A percentile compares a stretch with the other conserved stretches of the same genome.
Conservation (phyloP, 2,797 vertebrate genomes). For the Ispidina lecontei region DNA sequence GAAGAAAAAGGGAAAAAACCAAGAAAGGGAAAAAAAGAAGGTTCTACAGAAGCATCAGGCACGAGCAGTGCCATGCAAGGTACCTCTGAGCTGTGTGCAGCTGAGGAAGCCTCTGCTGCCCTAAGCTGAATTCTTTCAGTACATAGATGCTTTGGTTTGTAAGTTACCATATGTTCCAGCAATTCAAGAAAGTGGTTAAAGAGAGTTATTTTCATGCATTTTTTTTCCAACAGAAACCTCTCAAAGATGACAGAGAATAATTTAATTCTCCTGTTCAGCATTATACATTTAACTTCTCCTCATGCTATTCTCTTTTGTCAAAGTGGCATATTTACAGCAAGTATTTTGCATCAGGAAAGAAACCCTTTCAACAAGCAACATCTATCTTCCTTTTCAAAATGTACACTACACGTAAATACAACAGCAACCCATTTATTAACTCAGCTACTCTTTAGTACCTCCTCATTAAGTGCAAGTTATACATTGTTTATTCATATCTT, state of each 20-base stretch:
- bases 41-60: background rate
- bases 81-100: background rate
- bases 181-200: background rate
- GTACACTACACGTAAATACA: background rate
- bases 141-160: background rate
- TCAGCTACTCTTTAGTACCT: slow-evolving; percentile 9
- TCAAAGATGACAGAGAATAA: slow-evolving; percentile 13
- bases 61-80: background rate
- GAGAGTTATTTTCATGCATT: background rate
- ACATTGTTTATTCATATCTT: background rate
- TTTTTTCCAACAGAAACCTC: slow-evolving; percentile 10
- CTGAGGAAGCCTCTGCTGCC: background rate
- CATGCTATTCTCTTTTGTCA: background rate
- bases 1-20: background rate
- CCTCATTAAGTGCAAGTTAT: background rate
- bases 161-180: slow-evolving; percentile 20
- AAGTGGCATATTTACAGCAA: slow-evolving; percentile 34
- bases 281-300: slow-evolving; percentile 5
- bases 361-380: background rate
- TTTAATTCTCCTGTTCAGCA: slow-evolving; percentile 1
- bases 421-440: background rate
- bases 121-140: background rate
- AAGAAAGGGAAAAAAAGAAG: background rate
- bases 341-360: background rate
- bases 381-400: background rate